Conservation (phyloP, 2,113 vertebrate species). For the Oryzias curvinotus region DNA sequence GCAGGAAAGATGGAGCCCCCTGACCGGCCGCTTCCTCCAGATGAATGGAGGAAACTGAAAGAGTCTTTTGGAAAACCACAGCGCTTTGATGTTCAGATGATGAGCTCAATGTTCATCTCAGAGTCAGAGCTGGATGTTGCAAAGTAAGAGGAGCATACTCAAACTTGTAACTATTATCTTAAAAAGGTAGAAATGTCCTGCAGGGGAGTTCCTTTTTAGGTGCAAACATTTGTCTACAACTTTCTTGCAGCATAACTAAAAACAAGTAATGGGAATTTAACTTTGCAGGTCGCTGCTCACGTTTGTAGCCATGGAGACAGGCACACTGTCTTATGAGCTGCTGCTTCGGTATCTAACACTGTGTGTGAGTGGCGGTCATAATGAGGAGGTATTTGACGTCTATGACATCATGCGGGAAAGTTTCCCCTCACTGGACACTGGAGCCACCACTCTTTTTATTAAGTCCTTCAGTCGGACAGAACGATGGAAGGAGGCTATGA, state of each 20-base stretch:
- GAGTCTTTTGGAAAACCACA: slow-evolving; percentile 47
- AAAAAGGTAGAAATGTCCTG: too few relatives aligned
- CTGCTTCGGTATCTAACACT: slow-evolving; percentile 84
- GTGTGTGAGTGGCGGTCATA: slow-evolving; percentile 80
- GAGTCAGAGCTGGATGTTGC: slow-evolving; percentile 61
- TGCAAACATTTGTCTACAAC: too few relatives aligned
- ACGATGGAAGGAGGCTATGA: slow-evolving; percentile 83
- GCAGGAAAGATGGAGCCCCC: slow-evolving; percentile 69
- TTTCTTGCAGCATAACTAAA: too few relatives aligned
- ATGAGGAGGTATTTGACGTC: slow-evolving; percentile 83
- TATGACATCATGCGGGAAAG: slow-evolving; percentile 86
- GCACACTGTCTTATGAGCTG: slow-evolving; percentile 82
- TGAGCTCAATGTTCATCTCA: slow-evolving; percentile 63
- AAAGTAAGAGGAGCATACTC: slow-evolving; percentile 44
- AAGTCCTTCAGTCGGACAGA: slow-evolving; percentile 81
- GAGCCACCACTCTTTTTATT: slow-evolving; percentile 83
- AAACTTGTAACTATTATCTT: background rate
- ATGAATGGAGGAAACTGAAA: slow-evolving; percentile 83
- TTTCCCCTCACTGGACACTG: slow-evolving; percentile 83
- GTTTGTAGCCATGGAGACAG: slow-evolving; percentile 78
- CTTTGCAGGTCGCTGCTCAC: slow-evolving; percentile 84
- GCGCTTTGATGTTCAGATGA: slow-evolving; percentile 81
- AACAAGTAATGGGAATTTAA: background rate
- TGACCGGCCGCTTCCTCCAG: slow-evolving; percentile 74
- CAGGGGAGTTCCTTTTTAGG: too few relatives aligned